Evolutionary conservation across 1,140 invertebrate species (phyloP).

Genomic region (Drosophila nannoptera): DNA sequence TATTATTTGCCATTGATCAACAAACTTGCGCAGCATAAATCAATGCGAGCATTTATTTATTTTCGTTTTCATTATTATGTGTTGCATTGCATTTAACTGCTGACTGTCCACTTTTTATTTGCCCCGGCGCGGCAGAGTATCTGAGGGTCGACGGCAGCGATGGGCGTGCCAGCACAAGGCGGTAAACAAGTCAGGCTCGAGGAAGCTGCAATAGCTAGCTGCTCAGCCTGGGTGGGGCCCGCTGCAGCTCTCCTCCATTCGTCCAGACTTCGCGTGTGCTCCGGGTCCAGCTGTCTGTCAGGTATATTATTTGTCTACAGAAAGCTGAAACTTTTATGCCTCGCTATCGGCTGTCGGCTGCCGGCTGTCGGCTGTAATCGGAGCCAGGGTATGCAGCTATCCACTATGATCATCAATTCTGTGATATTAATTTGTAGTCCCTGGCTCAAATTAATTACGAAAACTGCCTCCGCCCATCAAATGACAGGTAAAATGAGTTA

Average conservation of each 20-base stretch:
- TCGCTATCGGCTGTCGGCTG: conserved; percentile 17
- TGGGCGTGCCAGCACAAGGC: too few relatives aligned
- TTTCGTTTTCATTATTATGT: conserved; percentile 39
- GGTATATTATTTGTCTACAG: background rate
- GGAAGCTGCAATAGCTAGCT: too few relatives aligned
- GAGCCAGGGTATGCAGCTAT: conserved; percentile 22
- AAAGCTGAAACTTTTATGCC: background rate
- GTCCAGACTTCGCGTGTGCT: too few relatives aligned
- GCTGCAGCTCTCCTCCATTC: too few relatives aligned
- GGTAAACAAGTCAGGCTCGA: too few relatives aligned
- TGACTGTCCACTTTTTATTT: conserved; percentile 47
- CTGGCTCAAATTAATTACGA: conserved; percentile 52
- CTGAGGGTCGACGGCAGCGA: too few relatives aligned
- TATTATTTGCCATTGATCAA: conserved; percentile 76
- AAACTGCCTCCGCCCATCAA: conserved; percentile 18
- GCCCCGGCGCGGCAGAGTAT: conserved; percentile 9
- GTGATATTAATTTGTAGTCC: conserved; percentile 43
- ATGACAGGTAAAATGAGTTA: conserved; percentile 72
- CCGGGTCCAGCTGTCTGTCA: too few relatives aligned
- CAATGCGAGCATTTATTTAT: conserved; percentile 55
- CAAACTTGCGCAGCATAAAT: conserved; percentile 66
- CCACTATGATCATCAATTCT: conserved; percentile 39
- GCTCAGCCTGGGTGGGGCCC: too few relatives aligned
- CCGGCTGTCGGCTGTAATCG: conserved; percentile 15
- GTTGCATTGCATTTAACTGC: conserved; percentile 59